Conservation (phyloP, 1,140 invertebrate genomes). For the Vollenhovia emeryi region DNA sequence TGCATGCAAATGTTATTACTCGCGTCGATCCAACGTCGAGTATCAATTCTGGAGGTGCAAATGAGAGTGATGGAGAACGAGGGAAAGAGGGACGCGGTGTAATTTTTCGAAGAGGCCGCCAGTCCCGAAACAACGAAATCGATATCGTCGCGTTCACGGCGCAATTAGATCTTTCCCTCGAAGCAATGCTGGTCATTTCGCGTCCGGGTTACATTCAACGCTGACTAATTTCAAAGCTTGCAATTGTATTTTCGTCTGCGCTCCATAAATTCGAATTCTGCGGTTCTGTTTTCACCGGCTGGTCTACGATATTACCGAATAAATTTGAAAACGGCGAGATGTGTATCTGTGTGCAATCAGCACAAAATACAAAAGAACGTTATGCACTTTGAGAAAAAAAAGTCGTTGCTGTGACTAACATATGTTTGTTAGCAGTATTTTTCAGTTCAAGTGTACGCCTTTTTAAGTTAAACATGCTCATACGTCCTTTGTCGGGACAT, state of each 20-base stretch:
- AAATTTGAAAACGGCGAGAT: background rate
- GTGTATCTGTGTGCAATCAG: background rate
- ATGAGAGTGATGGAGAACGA: constrained; percentile 15
- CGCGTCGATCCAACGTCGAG: constrained; percentile 64
- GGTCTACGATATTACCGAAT: background rate
- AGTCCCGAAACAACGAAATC: constrained; percentile 22
- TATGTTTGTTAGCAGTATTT: too few species aligned
- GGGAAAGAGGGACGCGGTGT: background rate
- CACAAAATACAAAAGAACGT: background rate
- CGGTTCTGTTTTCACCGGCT: background rate
- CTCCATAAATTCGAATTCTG: constrained; percentile 6
- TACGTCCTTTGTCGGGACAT: too few species aligned
- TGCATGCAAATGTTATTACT: constrained; percentile 71
- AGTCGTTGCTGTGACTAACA: too few species aligned
- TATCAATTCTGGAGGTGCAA: constrained; percentile 65
- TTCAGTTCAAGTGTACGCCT: too few species aligned
- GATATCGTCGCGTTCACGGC: constrained; percentile 18
- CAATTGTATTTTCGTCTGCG: background rate
- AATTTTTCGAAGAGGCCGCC: constrained; percentile 2
- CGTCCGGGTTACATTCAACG: background rate
- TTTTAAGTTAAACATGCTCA: too few species aligned
- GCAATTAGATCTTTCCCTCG: constrained; percentile 15
- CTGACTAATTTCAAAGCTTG: constrained; percentile 11
- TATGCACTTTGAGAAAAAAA: too few species aligned
- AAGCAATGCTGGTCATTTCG: background rate